Evolutionary conservation across 2,888 invertebrate genomes (phyloP), one percentile per base, ranked within the genome.

Genomic region (Calephelis perditalis): DNA sequence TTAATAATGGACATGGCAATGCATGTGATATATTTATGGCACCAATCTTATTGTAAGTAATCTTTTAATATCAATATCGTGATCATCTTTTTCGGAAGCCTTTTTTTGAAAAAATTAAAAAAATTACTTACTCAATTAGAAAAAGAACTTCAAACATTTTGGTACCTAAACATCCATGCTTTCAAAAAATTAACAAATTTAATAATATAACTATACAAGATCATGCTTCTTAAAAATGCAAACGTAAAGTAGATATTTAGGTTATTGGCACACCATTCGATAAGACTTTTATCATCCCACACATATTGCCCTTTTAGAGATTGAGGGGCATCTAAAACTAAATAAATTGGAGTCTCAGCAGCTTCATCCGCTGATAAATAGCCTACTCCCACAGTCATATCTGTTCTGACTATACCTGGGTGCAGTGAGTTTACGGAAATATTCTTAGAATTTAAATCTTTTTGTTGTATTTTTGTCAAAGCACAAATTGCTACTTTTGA

Each of bases 361-460:
- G 92, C 92, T 71, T 91, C 79, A 26, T 93, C 94, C 6, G 88
- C 75, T 1, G 86, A 91, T 52, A 91, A 81, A 57, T 84, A 78
- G 0, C 94, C 96, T 66, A 88, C 90, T 37, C 92, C 92, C 49
- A 85, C 86, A 0, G 93, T 93, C 95, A 96, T 94, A 70, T 96
- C 95, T 0, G 96, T 96, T 64, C 92, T 92, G 0, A 96, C 95
- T 68, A 94, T 92, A 0, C 96, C 96, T 7, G 96, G 96, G 76
- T 94, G 93, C 71, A 94, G 92, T 7, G 92, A 84, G 77, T 95
- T 95, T 0, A 87, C 76, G 0, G 68, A 70, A 45, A 96, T 91
- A 62, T 94, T 92, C 61, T 92, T 90, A 0, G 88, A 84, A 8
- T 78, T 76, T 11, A 95, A 86, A 44, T 90, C 80, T 47, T 84